phyloP scores from a whole-genome alignment of 2,797 vertebrate genomes.

The Clarias platycephalus region DNA sequence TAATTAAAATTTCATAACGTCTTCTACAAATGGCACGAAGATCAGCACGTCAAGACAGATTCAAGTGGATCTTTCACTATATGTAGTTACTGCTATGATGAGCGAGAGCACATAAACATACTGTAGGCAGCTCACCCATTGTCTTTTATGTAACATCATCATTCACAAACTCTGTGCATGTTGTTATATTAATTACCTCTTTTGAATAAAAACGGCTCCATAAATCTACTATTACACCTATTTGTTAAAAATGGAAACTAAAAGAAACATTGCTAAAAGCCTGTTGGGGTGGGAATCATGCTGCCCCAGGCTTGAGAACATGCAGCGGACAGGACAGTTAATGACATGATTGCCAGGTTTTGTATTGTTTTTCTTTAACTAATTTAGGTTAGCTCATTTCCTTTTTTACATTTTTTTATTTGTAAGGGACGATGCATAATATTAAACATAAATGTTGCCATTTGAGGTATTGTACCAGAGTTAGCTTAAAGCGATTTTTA shows the following conservation, averaged over 20 bases:
- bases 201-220: not conserved
- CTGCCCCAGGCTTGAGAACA: not conserved
- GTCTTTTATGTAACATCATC: not conserved
- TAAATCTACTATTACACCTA: not conserved
- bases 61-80: not conserved
- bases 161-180: not conserved
- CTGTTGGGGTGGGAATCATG: not conserved
- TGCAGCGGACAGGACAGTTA: not conserved
- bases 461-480: no score
- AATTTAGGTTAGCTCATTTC: no score
- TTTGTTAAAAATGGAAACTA: not conserved
- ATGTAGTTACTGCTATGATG: no score
- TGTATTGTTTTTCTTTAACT: no score
- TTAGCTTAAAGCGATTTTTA: no score
- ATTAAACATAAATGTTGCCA: no score
- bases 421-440: no score
- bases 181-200: not conserved
- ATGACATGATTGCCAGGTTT: no score
- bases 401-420: no score
- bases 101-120: not conserved
- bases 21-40: not conserved
- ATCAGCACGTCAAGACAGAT: not conserved
- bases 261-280: not conserved
- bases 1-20: not conserved
- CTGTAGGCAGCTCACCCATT: not conserved